Evolutionary conservation across 2,113 vertebrate genomes (phyloP), one percentile per base, ranked within the genome.

Genomic region (Campylorhamphus procurvoides): DNA sequence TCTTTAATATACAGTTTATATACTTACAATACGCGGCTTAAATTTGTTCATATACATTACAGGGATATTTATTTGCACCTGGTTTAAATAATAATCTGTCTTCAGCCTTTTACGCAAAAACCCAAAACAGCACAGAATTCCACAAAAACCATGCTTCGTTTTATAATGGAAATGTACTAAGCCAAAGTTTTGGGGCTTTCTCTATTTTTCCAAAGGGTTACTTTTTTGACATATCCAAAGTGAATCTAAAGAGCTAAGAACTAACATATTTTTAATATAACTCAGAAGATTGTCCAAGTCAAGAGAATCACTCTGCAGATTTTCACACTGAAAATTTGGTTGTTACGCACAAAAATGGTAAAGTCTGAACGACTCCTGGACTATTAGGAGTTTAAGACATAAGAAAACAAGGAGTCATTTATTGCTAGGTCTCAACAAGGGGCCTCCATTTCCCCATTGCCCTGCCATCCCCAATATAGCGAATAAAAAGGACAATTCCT

Each of bases 1-100:
- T 97, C 94, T 97, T 97, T 97, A 97, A 97, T 97, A 95, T 96
- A 97, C 96, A 97, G 94, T 95, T 95, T 90, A 96, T 86, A 95
- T 84, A 95, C 95, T 96, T 97, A 97, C 97, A 97, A 96, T 96
- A 96, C 4, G 2, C 40, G 0, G 94, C 76, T 95, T 94, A 91
- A 86, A 94, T 95, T 97, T 95, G 89, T 97, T 96, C 94, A 96
- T 95, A 84, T 96, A 97, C 84, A 97, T 97, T 96, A 96, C 62
- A 93, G 91, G 90, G 82, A 94, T 94, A 97, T 94, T 97, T 94
- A 77, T 96, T 97, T 96, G 96, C 96, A 97, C 85, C 95, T 94
- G 94, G 80, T 97, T 97, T 97, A 97, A 97, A 97, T 96, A 97
- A 96, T 83, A 69, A 95, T 91, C 92, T 82, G 73, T 87, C 75